Evolutionary conservation across 2,888 invertebrate species (phyloP).

Genomic region (Heteropelma amictum): DNA sequence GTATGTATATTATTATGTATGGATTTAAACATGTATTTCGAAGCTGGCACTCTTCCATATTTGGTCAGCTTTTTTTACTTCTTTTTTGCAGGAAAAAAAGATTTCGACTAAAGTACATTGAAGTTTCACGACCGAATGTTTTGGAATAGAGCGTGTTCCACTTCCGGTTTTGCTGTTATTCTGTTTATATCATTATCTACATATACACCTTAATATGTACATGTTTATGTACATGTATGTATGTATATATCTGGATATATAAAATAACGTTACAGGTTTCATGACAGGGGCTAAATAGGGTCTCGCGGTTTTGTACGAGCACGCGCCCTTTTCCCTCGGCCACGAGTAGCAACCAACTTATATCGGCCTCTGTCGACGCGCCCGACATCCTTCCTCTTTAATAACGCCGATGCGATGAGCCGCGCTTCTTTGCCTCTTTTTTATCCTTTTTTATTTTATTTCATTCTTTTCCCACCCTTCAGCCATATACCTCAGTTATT

Average conservation of each 20-base stretch:
- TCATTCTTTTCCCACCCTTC: too few species aligned
- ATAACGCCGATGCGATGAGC: constrained; percentile 51
- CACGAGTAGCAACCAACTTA: neutral
- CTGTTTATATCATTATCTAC: too few species aligned
- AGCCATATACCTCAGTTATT: neutral
- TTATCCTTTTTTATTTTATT: neutral
- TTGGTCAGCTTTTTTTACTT: too few species aligned
- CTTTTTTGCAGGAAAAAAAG: too few species aligned
- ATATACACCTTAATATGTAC: too few species aligned
- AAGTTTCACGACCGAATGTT: too few species aligned
- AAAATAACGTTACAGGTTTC: constrained; percentile 1
- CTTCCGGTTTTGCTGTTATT: too few species aligned
- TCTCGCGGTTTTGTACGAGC: constrained; percentile 68
- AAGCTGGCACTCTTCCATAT: too few species aligned
- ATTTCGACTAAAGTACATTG: too few species aligned
- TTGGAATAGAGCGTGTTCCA: too few species aligned
- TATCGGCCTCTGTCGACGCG: constrained; percentile 57
- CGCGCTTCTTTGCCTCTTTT: neutral
- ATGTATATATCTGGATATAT: neutral
- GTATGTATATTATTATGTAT: neutral
- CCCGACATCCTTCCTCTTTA: constrained; percentile 59
- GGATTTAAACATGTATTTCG: too few species aligned
- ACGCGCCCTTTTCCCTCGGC: constrained; percentile 65
- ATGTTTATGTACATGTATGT: neutral
- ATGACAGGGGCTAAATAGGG: constrained; percentile 44